These are phyloP conservation scores for Gambusia holbrooki DNA, from an alignment of 2,113 vertebrate species.

Conservation along the genomic window DNA sequence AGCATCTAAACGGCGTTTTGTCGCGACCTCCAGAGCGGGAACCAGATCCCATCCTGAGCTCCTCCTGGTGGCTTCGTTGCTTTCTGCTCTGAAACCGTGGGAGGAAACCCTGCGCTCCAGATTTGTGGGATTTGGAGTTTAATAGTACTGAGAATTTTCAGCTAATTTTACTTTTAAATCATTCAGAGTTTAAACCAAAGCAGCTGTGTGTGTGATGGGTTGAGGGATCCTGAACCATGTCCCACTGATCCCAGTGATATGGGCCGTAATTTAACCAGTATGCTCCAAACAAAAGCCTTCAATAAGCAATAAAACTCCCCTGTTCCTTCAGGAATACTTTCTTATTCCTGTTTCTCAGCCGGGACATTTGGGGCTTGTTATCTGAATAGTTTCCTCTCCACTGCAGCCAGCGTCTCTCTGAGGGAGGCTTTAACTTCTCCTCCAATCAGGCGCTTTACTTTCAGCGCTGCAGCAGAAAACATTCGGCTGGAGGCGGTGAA, in stretches of 20 bases:
- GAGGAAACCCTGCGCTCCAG: constrained; percentile 2
- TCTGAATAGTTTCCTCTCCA: constrained; percentile 17
- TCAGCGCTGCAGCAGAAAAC: constrained; percentile 1
- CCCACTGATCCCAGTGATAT: constrained; percentile 30
- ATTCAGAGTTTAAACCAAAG: constrained; percentile 2
- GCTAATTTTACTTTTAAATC: not conserved
- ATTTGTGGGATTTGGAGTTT: not conserved
- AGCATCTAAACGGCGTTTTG: too few relatives aligned
- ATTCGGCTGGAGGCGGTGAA: constrained; percentile 2
- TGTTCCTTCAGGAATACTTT: constrained; percentile 24
- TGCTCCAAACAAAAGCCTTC: constrained; percentile 24
- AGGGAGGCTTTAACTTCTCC: constrained; percentile 8
- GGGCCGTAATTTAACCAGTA: constrained; percentile 43
- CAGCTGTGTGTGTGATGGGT: constrained; percentile 42
- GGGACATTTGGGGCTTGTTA: constrained; percentile 62
- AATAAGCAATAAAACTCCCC: constrained; percentile 44
- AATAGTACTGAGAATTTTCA: not conserved
- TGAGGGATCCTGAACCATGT: constrained; percentile 25
- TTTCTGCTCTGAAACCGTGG: not conserved
- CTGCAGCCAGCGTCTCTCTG: constrained; percentile 45
- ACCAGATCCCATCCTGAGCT: too few relatives aligned
- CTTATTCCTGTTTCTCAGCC: constrained; percentile 1
- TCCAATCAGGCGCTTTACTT: constrained; percentile 23
- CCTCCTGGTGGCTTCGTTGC: too few relatives aligned
- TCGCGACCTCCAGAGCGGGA: too few relatives aligned